Base-by-base conservation (phyloP, 2,888 invertebrate species). In the Acanthacorydalis orientalis region DNA sequence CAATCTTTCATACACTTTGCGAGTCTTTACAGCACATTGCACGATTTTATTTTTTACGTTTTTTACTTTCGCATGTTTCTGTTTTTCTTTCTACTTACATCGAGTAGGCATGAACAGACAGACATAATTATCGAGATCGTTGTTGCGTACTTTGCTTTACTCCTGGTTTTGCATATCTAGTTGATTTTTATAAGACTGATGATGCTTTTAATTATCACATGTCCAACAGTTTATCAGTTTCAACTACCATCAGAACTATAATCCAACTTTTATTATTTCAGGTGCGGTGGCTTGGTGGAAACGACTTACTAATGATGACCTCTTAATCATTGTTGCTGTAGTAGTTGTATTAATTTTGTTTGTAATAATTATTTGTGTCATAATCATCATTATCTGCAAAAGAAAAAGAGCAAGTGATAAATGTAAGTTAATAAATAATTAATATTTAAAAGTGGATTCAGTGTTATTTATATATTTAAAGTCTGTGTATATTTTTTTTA, bases 351-450 rank as follows among this genome's bases (percentile, higher is more conserved):
- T 81, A 53, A 69, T 84, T 52, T 67, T 73, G n/a, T 62, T 64
- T 52, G 81, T 89, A 51, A 77, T 89, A 55, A 80, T 83, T 57
- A 74, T 90, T 49, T 85, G 88, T 68, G 80, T 87, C 64, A 80
- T 87, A 61, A 85, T 90, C 62, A 80, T 87, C 63, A 79, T 88
- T 63, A 78, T 90, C 57, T 91, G 90, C 64, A 73, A 88, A 55
- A 76, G 86, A 56, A 83, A 86, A 71, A 74, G 87, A 57, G 79
- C 81, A 46, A 78, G 78, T 56, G 81, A 81, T 56, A 86, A 86
- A 78, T 86, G 86, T 87, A 72, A 83, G 85, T 77, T 54, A 23
- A 23, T 23, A 23, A 23, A 23, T 4, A 23, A 23, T 6, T 23
- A 23, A 23, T 23, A 23, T 23, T 6, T 23, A 6, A 23, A 23